Percentiles rank a stretch among this genome's conserved stretches.
Conservation (phyloP, 2,797 vertebrate genomes). For the Thalassophryne amazonica region DNA sequence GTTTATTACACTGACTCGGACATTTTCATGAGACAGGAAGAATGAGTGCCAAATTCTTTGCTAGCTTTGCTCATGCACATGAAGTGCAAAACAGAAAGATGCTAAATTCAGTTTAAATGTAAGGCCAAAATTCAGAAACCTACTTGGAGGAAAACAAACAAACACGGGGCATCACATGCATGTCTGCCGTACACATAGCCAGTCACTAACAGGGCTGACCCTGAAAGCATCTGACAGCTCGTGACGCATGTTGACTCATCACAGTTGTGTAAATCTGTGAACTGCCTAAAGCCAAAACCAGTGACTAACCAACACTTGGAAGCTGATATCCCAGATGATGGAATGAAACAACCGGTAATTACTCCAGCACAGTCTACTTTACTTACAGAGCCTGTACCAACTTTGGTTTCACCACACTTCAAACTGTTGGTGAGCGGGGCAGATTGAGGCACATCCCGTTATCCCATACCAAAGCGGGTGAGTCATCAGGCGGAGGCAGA, state of each 20-base stretch:
- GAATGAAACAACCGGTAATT: conserved; percentile 14
- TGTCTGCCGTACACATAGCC: conserved; percentile 9
- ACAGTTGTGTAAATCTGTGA: conserved; percentile 17
- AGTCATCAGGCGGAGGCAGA: conserved; percentile 36
- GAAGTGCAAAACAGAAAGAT: no score
- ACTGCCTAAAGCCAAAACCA: background rate
- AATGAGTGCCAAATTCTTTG: no score
- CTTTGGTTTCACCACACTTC: conserved; percentile 29
- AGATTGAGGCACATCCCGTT: conserved; percentile 22
- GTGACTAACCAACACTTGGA: conserved; percentile 41
- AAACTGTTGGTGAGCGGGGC: conserved; percentile 25
- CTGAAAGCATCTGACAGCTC: background rate
- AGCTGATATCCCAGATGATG: conserved; percentile 3
- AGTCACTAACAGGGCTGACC: background rate
- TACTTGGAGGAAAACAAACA: conserved; percentile 35
- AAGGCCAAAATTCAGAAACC: no score
- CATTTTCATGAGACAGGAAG: no score
- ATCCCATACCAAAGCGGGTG: conserved; percentile 35
- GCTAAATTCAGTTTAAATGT: no score
- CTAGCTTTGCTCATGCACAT: no score
- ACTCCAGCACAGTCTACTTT: conserved; percentile 1
- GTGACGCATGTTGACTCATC: conserved; percentile 50
- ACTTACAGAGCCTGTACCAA: conserved; percentile 1
- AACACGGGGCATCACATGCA: conserved; percentile 40
- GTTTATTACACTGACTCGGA: no score